Conservation (phyloP, 2,113 vertebrate genomes). For the Myodes glareolus region DNA sequence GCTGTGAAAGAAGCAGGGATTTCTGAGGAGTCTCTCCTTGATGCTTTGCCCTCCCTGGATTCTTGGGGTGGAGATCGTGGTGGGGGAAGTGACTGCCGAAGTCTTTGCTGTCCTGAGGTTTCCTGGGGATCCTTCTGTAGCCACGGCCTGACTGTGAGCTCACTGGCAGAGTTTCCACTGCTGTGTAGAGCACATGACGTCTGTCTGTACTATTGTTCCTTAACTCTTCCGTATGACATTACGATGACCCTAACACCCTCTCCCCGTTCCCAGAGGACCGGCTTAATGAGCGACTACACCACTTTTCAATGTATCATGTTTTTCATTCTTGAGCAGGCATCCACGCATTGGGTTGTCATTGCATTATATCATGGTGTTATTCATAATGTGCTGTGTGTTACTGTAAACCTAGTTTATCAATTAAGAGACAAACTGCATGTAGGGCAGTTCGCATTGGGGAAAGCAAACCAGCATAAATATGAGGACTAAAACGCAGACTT, state of each 20-base stretch:
- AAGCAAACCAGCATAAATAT: background rate
- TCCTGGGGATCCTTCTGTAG: background rate
- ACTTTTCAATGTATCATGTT: background rate
- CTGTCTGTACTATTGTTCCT: no score
- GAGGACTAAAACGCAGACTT: background rate
- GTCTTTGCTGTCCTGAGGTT: background rate
- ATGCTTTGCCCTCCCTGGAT: background rate
- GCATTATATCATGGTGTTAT: background rate
- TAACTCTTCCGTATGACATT: background rate
- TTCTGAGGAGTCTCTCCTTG: background rate
- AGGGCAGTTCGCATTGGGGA: slow-evolving; percentile 17
- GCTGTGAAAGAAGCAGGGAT: background rate
- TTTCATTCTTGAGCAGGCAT: background rate
- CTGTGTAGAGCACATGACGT: background rate
- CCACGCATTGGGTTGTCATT: background rate
- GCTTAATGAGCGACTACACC: background rate
- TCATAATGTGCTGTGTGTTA: background rate
- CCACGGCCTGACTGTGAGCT: background rate
- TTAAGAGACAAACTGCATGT: background rate
- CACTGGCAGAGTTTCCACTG: background rate
- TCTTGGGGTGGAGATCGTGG: background rate
- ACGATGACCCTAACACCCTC: background rate
- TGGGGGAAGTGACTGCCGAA: background rate
- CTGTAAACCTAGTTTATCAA: background rate
- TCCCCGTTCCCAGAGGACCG: background rate